Evolutionary conservation across 2,797 vertebrate genomes (phyloP).

Genomic region (Apogon hyalosoma): DNA sequence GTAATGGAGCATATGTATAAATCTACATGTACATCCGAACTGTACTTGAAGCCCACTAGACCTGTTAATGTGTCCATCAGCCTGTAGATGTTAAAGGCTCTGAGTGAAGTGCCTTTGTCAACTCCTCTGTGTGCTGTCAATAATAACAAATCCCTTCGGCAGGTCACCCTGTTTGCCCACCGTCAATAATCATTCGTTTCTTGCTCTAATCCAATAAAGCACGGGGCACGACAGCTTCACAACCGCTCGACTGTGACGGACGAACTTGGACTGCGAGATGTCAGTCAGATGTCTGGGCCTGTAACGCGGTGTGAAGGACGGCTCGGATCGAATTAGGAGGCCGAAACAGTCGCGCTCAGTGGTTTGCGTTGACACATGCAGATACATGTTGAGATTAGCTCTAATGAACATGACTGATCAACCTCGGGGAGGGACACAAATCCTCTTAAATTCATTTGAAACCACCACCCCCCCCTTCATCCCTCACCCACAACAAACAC

Average conservation of each 20-base stretch:
- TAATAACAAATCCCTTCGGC: slow-evolving; percentile 61
- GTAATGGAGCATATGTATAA: no score
- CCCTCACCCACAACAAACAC: slow-evolving; percentile 38
- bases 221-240: slow-evolving; percentile 20
- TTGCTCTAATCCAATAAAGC: slow-evolving; percentile 76
- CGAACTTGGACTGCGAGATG: slow-evolving; percentile 38
- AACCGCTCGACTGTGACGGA: slow-evolving; percentile 44
- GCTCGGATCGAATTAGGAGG: slow-evolving; percentile 40
- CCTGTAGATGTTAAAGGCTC: slow-evolving; percentile 13
- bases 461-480: slow-evolving; percentile 22
- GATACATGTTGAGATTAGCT: slow-evolving; percentile 58
- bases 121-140: slow-evolving; percentile 23
- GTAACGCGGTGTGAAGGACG: slow-evolving; percentile 41
- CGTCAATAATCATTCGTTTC: slow-evolving; percentile 63
- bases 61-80: slow-evolving; percentile 34
- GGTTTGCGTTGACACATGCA: slow-evolving; percentile 38
- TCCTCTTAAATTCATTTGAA: slow-evolving; percentile 69
- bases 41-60: no score
- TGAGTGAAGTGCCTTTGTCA: slow-evolving; percentile 41
- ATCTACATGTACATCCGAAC: no score
- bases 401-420: slow-evolving; percentile 58
- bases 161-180: slow-evolving; percentile 48
- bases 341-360: neutral
- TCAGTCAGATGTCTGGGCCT: slow-evolving; percentile 42
- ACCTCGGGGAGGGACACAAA: slow-evolving; percentile 55